These are phyloP conservation scores for Stenodema calcarata DNA, from an alignment of 2,888 invertebrate species.

Conservation along the genomic window DNA sequence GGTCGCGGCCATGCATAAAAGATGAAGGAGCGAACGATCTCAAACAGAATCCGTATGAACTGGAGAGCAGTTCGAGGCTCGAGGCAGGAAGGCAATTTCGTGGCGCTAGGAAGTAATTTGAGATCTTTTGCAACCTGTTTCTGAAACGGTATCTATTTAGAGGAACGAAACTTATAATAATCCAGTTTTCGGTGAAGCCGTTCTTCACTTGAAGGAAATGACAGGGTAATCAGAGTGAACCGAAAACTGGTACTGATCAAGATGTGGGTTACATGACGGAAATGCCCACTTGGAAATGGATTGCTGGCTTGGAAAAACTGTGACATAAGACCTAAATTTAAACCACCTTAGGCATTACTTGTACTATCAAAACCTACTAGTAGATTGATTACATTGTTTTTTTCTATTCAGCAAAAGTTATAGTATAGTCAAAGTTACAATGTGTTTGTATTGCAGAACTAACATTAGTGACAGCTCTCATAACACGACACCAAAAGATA, in stretches of 20 bases:
- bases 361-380: too few relatives aligned
- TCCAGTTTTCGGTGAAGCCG: not conserved
- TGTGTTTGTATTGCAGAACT: too few relatives aligned
- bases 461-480: too few relatives aligned
- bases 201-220: not conserved
- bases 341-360: too few relatives aligned
- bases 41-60: not conserved
- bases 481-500: too few relatives aligned
- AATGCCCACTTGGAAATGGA: too few relatives aligned
- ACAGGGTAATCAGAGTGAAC: not conserved
- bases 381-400: too few relatives aligned
- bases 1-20: conserved; percentile 3
- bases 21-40: not conserved
- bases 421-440: too few relatives aligned
- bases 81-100: not conserved
- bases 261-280: not conserved
- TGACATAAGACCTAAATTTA: too few relatives aligned
- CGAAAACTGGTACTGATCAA: not conserved
- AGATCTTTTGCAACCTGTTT: not conserved
- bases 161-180: not conserved
- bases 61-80: not conserved
- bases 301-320: too few relatives aligned
- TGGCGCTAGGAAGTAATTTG: not conserved
- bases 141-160: not conserved
- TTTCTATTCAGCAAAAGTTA: too few relatives aligned